phyloP scores from a whole-genome alignment of 1,140 invertebrate species.

The Diorhabda sublineata region DNA sequence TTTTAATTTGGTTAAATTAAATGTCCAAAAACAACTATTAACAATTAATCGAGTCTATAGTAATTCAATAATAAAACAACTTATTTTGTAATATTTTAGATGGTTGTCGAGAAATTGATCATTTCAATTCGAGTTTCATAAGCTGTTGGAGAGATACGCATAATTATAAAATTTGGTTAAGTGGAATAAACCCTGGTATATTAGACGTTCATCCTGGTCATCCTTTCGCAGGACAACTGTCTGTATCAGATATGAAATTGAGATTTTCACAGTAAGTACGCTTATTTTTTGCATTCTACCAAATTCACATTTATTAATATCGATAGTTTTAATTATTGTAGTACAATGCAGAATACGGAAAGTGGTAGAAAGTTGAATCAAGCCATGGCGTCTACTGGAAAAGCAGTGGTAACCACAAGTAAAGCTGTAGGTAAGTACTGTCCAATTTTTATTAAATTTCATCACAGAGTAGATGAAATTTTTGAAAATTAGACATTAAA shows the following conservation, averaged over 20 bases:
- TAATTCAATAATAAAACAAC: too few species aligned
- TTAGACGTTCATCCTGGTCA: constrained; percentile 71
- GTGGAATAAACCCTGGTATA: constrained; percentile 59
- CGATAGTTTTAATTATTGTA: constrained; percentile 48
- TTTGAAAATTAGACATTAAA: too few species aligned
- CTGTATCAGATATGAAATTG: constrained; percentile 90
- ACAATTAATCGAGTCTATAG: too few species aligned
- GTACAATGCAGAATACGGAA: constrained; percentile 91
- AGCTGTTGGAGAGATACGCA: constrained; percentile 80
- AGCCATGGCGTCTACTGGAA: constrained; percentile 84
- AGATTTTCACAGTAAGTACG: constrained; percentile 80
- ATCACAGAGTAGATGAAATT: too few species aligned
- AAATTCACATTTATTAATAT: neutral
- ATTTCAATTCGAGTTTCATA: constrained; percentile 86
- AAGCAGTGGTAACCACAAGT: constrained; percentile 85
- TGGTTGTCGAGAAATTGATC: constrained; percentile 72
- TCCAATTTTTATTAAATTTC: neutral
- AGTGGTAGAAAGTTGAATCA: constrained; percentile 89
- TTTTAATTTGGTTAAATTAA: too few species aligned
- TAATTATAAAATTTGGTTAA: constrained; percentile 83
- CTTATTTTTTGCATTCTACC: neutral
- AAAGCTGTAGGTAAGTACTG: constrained; percentile 67
- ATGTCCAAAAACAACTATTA: too few species aligned
- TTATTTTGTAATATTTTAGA: constrained; percentile 50
- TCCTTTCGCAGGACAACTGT: constrained; percentile 88